Evolutionary conservation across 2,888 invertebrate species (phyloP), one percentile per base, ranked within the genome.

Genomic region (Lucinisca nassula): DNA sequence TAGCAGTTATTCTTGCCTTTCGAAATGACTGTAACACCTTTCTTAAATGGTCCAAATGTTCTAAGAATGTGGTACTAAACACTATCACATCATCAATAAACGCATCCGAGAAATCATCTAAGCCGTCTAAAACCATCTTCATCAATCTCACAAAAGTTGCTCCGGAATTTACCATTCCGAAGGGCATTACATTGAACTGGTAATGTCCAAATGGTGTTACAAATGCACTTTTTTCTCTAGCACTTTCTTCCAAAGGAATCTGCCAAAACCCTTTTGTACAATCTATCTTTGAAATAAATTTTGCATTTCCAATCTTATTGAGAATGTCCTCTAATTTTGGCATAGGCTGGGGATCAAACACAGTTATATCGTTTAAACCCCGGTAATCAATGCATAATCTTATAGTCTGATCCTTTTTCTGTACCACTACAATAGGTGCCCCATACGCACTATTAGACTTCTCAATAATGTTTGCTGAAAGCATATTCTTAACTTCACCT

Each of bases 191-290:
- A 51, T 8, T 51, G 27, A 51, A 76, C 12, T 76, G 27, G 27
- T 35, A 35, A 8, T 49, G 76, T n/a, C n/a, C n/a, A n/a, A n/a
- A n/a, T n/a, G n/a, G n/a, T n/a, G n/a, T n/a, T n/a, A n/a, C n/a
- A n/a, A n/a, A n/a, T n/a, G n/a, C n/a, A n/a, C n/a, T n/a, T n/a
- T n/a, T n/a, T n/a, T n/a, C 76, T 30, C 51, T 45, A 17, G 76
- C 21, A 12, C 27, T 24, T 10, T 24, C 17, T 6, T 78, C n/a
- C 32, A 82, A 38, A 27, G 70, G 82, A 2, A 82, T 74, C 40
- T 86, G 79, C 86, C 82, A 86, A 79, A 79, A 86, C 82, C 79
- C n/a, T 14, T 86, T 85, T 0, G 85, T 82, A 10, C 82, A 37
- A 67, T 85, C 85, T 0, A 82, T n/a, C 37, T 82, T 85, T 27